These are phyloP conservation scores for Tetragnatha versicolor DNA, from an alignment of 1,140 invertebrate genomes.

Conservation along the genomic window DNA sequence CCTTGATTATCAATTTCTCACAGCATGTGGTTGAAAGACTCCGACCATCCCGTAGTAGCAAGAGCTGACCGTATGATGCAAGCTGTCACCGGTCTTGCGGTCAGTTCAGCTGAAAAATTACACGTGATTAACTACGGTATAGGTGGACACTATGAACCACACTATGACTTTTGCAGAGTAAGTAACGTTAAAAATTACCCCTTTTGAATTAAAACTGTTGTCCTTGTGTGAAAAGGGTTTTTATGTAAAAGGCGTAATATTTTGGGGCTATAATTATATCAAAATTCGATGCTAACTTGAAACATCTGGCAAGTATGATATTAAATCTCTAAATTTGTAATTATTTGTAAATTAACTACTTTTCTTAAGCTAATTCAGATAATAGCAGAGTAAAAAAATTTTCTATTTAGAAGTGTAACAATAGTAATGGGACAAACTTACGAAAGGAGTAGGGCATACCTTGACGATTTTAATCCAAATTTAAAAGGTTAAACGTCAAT, in stretches of 20 bases:
- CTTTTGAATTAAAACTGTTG: too few relatives aligned
- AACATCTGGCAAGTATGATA: too few relatives aligned
- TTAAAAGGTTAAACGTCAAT: too few relatives aligned
- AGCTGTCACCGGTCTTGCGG: slow-evolving; percentile 71
- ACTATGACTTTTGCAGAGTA: slow-evolving; percentile 86
- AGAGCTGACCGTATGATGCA: slow-evolving; percentile 72
- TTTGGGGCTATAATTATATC: not conserved
- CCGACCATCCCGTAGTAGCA: slow-evolving; percentile 79
- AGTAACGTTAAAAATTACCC: not conserved
- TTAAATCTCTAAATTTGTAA: too few relatives aligned
- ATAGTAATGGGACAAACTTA: too few relatives aligned
- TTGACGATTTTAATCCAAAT: too few relatives aligned
- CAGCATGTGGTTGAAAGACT: slow-evolving; percentile 90
- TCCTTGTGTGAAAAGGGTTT: not conserved
- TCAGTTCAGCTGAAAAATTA: slow-evolving; percentile 90
- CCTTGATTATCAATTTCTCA: too few relatives aligned
- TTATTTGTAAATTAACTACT: not conserved
- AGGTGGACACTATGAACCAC: slow-evolving; percentile 94
- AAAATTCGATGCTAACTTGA: not conserved
- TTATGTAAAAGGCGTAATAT: not conserved
- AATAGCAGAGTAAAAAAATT: too few relatives aligned
- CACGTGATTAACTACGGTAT: slow-evolving; percentile 99
- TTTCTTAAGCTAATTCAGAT: too few relatives aligned
- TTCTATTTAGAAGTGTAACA: too few relatives aligned
- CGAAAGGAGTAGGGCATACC: too few relatives aligned